These are phyloP conservation scores for Drosophila simulans DNA, from an alignment of 1,140 invertebrate genomes.

Conservation along the genomic window DNA sequence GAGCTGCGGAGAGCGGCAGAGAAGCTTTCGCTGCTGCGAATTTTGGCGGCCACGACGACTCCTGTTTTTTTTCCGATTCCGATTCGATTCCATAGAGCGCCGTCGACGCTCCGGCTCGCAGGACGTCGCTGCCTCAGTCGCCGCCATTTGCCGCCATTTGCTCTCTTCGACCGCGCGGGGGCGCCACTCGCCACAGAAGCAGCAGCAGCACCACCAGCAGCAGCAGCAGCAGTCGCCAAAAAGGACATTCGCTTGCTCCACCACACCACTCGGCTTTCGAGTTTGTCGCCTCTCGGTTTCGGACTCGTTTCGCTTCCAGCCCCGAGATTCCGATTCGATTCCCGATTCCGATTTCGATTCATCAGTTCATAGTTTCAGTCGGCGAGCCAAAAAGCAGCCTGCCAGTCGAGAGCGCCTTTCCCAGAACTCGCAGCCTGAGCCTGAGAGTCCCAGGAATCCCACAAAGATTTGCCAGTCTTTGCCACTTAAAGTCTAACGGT, in stretches of 20 bases:
- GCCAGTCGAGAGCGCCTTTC: slow-evolving; percentile 34
- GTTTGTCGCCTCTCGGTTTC: slow-evolving; percentile 10
- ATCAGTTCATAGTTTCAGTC: slow-evolving; percentile 31
- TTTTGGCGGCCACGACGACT: slow-evolving; percentile 36
- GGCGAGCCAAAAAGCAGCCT: slow-evolving; percentile 39
- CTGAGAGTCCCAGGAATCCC: background rate
- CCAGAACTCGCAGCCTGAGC: slow-evolving; percentile 4
- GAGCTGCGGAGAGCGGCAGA: slow-evolving; percentile 2
- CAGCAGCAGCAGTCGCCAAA: slow-evolving; percentile 16
- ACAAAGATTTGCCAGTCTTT: background rate
- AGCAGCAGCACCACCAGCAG: slow-evolving; percentile 1
- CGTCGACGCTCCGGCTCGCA: slow-evolving; percentile 43
- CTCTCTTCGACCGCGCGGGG: slow-evolving; percentile 39
- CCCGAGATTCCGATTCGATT: slow-evolving; percentile 30
- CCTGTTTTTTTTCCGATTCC: slow-evolving; percentile 31
- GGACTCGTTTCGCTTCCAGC: slow-evolving; percentile 22
- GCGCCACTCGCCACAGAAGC: slow-evolving; percentile 24
- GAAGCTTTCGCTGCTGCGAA: slow-evolving; percentile 47
- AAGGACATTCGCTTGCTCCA: slow-evolving; percentile 60
- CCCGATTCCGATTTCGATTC: slow-evolving; percentile 44
- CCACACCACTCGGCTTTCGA: slow-evolving; percentile 11
- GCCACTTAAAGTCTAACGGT: slow-evolving; percentile 28
- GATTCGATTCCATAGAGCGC: slow-evolving; percentile 16
- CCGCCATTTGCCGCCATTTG: slow-evolving; percentile 32
- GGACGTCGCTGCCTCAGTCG: slow-evolving; percentile 48